phyloP scores from a whole-genome alignment of 2,888 invertebrate species.

The Panzeria rudis region DNA sequence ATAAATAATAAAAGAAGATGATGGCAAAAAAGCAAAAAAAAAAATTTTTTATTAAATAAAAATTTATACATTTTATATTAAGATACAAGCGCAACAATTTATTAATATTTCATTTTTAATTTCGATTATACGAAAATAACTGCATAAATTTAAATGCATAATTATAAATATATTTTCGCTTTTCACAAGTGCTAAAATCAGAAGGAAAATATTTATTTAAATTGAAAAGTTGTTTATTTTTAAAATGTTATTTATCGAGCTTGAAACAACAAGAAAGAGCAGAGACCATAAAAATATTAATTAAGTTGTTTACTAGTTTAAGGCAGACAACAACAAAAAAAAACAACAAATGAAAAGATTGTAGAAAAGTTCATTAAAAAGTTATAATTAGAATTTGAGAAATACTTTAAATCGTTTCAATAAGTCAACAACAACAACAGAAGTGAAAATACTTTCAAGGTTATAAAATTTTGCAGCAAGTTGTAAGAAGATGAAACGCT shows the following conservation, averaged over 20 bases:
- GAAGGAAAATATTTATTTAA: slow-evolving; percentile 1
- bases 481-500: too few species aligned
- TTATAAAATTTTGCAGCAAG: too few species aligned
- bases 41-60: too few species aligned
- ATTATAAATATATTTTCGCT: not conserved
- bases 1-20: slow-evolving; percentile 11
- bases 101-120: slow-evolving; percentile 7
- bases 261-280: not conserved
- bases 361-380: not conserved
- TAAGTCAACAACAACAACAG: not conserved
- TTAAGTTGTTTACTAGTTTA: slow-evolving; percentile 35
- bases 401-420: not conserved
- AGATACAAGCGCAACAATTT: slow-evolving; percentile 6
- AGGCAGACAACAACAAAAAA: slow-evolving; percentile 13
- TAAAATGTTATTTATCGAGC: slow-evolving; percentile 16
- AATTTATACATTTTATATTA: not conserved
- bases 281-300: slow-evolving; percentile 36
- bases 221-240: slow-evolving; percentile 2
- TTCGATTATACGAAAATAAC: not conserved
- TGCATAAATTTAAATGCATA: not conserved
- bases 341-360: slow-evolving; percentile 4
- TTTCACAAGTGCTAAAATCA: not conserved
- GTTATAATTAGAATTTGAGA: not conserved
- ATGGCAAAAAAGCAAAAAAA: not conserved
- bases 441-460: not conserved